phyloP scores from a whole-genome alignment of 1,140 invertebrate species.

The Macrostomum lignano region DNA sequence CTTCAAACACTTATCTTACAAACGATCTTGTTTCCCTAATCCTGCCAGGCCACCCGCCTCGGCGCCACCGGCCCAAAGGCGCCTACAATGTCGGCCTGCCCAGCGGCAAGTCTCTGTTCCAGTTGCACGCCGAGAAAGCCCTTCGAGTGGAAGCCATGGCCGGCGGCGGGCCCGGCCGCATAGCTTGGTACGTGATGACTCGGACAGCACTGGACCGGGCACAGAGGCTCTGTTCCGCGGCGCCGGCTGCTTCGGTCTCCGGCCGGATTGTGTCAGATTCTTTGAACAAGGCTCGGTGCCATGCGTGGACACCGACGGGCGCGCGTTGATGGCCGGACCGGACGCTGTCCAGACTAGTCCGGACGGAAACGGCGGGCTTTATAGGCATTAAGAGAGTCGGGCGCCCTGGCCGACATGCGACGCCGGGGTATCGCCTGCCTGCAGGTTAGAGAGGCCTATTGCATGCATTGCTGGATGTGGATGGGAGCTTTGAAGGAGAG shows the following conservation, averaged over 20 bases:
- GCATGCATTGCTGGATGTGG: too few relatives aligned
- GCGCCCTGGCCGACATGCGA: slow-evolving; percentile 52
- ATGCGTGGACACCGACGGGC: slow-evolving; percentile 71
- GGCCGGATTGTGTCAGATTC: slow-evolving; percentile 46
- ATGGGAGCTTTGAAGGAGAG: too few relatives aligned
- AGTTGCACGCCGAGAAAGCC: slow-evolving; percentile 77
- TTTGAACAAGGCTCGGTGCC: slow-evolving; percentile 78
- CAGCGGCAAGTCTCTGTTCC: slow-evolving; percentile 61
- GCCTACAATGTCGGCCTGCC: slow-evolving; percentile 75
- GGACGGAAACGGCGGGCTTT: slow-evolving; percentile 95
- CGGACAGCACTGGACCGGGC: slow-evolving; percentile 56
- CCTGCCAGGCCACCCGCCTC: slow-evolving; percentile 60
- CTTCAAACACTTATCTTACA: too few relatives aligned
- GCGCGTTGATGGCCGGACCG: slow-evolving; percentile 54
- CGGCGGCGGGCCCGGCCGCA: too few relatives aligned
- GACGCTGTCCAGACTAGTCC: slow-evolving; percentile 48
- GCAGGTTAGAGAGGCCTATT: too few relatives aligned
- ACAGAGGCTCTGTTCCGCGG: slow-evolving; percentile 51
- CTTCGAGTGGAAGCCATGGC: slow-evolving; percentile 46
- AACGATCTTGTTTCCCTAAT: too few relatives aligned
- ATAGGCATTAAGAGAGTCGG: slow-evolving; percentile 41
- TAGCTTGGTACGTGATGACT: slow-evolving; percentile 99
- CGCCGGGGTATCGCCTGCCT: slow-evolving; percentile 52
- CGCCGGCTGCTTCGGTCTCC: slow-evolving; percentile 58
- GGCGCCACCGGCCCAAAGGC: slow-evolving; percentile 80